phyloP scores from a whole-genome alignment of 1,140 invertebrate genomes.

The Trinorchestia longiramus region DNA sequence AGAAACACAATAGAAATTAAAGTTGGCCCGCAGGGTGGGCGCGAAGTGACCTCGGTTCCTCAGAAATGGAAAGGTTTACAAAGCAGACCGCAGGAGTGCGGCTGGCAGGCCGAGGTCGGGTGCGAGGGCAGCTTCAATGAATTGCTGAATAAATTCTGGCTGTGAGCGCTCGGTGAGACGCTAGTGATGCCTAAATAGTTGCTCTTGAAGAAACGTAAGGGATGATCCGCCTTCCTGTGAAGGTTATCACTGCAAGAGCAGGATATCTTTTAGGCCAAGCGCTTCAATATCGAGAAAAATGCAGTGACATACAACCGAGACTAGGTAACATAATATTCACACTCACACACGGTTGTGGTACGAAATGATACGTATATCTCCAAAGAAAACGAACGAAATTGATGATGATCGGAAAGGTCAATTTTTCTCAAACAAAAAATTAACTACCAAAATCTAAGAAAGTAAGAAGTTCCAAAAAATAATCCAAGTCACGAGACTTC shows the following conservation, averaged over 20 bases:
- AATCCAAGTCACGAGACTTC: no score
- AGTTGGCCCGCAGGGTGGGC: not conserved
- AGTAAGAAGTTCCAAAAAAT: no score
- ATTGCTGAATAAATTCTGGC: conserved; percentile 44
- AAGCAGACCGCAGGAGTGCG: not conserved
- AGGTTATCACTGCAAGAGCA: not conserved
- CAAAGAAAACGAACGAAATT: not conserved
- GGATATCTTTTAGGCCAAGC: not conserved
- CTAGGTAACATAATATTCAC: not conserved
- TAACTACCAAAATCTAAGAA: not conserved
- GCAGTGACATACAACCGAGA: not conserved
- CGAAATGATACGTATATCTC: not conserved
- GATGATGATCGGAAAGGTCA: not conserved
- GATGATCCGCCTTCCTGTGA: not conserved
- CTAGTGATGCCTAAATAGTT: conserved; percentile 1
- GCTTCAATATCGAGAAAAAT: not conserved
- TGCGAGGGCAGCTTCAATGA: conserved; percentile 2
- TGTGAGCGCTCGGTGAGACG: not conserved
- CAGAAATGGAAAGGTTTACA: not conserved
- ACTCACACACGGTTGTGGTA: not conserved
- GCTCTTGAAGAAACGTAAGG: not conserved
- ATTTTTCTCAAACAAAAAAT: not conserved
- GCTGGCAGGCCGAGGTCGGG: not conserved
- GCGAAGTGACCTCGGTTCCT: not conserved
- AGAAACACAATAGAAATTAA: not conserved